Conservation (phyloP, 2,888 invertebrate genomes). For the Apodemia zela region DNA sequence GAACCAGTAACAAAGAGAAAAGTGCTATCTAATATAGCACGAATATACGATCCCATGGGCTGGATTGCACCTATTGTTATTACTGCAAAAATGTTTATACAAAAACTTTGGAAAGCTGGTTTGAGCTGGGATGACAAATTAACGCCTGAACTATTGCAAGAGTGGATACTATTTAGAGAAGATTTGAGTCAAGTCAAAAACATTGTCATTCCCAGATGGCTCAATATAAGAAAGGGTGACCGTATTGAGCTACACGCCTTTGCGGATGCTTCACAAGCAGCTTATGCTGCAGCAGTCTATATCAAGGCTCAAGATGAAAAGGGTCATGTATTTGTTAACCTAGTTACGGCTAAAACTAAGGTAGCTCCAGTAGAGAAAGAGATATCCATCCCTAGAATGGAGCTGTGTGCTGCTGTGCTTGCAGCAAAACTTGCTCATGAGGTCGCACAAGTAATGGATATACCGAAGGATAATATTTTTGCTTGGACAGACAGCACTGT, state of each 20-base stretch:
- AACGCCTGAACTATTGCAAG: background rate
- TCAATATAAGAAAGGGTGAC: conserved; percentile 12
- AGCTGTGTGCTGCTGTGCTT: conserved; percentile 16
- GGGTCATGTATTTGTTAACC: background rate
- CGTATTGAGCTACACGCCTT: conserved; percentile 30
- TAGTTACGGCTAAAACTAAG: conserved; percentile 26
- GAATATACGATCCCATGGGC: conserved; percentile 26
- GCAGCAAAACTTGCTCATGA: conserved; percentile 13
- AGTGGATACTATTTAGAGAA: background rate
- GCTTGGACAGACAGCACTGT: conserved; percentile 23
- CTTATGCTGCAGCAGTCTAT: conserved; percentile 32
- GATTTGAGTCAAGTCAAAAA: background rate
- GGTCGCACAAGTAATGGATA: conserved; percentile 18
- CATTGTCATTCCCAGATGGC: conserved; percentile 13
- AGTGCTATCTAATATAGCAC: conserved; percentile 26
- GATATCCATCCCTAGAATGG: conserved; percentile 17
- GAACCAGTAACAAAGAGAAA: conserved; percentile 21
- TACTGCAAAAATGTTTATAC: background rate
- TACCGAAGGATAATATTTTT: conserved; percentile 18
- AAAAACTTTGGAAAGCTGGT: conserved; percentile 24
- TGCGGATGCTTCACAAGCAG: conserved; percentile 30
- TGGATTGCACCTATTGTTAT: conserved; percentile 6
- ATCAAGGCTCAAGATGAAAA: conserved; percentile 20
- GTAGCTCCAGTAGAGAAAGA: conserved; percentile 23
- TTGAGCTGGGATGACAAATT: conserved; percentile 31